Percentiles rank a stretch among this genome's conserved stretches.
phyloP scores from a whole-genome alignment of 2,888 invertebrate genomes.

The Heliconius cydno region DNA sequence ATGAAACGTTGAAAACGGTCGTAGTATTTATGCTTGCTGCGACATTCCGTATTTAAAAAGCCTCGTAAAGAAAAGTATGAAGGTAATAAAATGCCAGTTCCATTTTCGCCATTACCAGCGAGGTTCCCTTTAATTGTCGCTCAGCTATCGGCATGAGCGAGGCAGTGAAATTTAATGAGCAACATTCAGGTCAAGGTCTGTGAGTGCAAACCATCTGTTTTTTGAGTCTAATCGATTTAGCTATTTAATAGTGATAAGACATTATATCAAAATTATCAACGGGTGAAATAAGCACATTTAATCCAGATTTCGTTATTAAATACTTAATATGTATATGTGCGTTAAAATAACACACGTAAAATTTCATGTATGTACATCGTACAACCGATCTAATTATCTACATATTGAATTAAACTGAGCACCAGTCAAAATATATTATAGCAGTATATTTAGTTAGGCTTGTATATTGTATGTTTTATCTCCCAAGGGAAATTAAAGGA shows the following conservation, averaged over 20 bases:
- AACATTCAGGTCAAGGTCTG: constrained; percentile 73
- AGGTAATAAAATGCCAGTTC: constrained; percentile 59
- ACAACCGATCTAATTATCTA: not conserved
- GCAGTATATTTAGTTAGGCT: constrained; percentile 61
- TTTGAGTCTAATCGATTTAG: constrained; percentile 46
- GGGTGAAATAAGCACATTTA: not conserved
- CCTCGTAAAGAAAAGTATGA: constrained; percentile 60
- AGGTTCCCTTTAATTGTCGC: constrained; percentile 72
- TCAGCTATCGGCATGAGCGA: constrained; percentile 70
- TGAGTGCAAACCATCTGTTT: constrained; percentile 52
- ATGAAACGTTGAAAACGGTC: constrained; percentile 40
- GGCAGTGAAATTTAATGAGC: constrained; percentile 73
- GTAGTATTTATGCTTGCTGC: constrained; percentile 42
- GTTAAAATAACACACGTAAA: constrained; percentile 1
- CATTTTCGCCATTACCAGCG: constrained; percentile 59
- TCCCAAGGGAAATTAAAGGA: constrained; percentile 69
- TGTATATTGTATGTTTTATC: constrained; percentile 70
- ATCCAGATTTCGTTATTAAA: too few relatives aligned
- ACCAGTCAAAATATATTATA: constrained; percentile 64
- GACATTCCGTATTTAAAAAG: constrained; percentile 53
- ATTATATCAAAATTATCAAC: constrained; percentile 9
- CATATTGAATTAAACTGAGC: constrained; percentile 52
- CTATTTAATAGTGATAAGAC: constrained; percentile 32
- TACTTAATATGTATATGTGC: too few relatives aligned
- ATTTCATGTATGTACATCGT: too few relatives aligned